These are phyloP conservation scores for Lasioglossum marginatum DNA, from an alignment of 2,888 invertebrate species.

Conservation along the genomic window DNA sequence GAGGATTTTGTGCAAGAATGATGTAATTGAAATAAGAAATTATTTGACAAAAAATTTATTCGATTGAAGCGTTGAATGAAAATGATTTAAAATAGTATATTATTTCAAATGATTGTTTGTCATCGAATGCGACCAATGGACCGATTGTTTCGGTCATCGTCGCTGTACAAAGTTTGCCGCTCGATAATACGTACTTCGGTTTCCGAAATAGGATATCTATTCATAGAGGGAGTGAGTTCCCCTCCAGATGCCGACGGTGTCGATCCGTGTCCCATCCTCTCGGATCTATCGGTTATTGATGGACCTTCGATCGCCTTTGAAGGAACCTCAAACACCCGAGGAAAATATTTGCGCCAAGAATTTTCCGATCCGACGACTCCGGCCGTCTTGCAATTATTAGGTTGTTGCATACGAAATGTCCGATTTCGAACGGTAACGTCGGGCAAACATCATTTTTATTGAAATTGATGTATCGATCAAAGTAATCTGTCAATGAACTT, in stretches of 20 bases:
- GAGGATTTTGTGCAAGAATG: not conserved
- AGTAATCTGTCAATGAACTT: too few relatives aligned
- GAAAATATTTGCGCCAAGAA: conserved; percentile 55
- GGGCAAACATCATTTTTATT: too few relatives aligned
- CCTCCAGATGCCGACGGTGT: conserved; percentile 44
- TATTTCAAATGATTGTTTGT: not conserved
- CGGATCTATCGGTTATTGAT: conserved; percentile 54
- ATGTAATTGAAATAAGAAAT: too few relatives aligned
- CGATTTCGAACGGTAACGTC: not conserved
- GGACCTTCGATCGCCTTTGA: conserved; percentile 44
- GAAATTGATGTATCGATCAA: too few relatives aligned
- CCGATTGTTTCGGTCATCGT: conserved; percentile 31
- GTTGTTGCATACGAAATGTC: not conserved
- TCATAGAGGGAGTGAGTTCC: conserved; percentile 60
- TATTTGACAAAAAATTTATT: too few relatives aligned
- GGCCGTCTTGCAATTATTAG: not conserved
- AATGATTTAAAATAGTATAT: too few relatives aligned
- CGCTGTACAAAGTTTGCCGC: conserved; percentile 34
- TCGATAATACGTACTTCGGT: conserved; percentile 53
- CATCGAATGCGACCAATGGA: conserved; percentile 37
- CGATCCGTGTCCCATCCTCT: conserved; percentile 43
- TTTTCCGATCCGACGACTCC: conserved; percentile 43
- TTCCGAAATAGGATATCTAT: conserved; percentile 74
- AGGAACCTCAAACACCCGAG: conserved; percentile 29
- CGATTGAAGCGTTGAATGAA: too few relatives aligned